Evolutionary conservation across 2,113 vertebrate species (phyloP).

Genomic region (Crotalus helleri): DNA sequence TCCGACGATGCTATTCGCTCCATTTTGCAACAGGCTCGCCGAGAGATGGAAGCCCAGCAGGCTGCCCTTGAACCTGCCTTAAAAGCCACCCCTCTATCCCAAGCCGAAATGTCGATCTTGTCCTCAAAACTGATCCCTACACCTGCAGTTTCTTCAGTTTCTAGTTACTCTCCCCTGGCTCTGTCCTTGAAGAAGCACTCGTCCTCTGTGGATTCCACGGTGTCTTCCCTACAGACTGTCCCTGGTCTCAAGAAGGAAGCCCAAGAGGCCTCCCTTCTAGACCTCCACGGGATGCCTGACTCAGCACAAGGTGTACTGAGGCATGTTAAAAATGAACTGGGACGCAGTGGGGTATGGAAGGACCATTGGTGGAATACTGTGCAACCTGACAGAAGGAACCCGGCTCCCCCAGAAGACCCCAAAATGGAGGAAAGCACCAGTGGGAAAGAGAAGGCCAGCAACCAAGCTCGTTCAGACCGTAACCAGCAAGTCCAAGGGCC

Average conservation of each 20-base stretch:
- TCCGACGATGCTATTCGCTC: conserved; percentile 94
- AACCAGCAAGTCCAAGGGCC: conserved; percentile 76
- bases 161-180: conserved; percentile 83
- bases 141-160: conserved; percentile 72
- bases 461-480: conserved; percentile 73
- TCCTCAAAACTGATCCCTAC: conserved; percentile 81
- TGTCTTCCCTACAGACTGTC: conserved; percentile 79
- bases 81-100: conserved; percentile 83
- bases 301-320: conserved; percentile 71
- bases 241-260: conserved; percentile 82
- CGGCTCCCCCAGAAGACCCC: conserved; percentile 70
- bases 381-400: conserved; percentile 78
- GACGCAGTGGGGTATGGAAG: conserved; percentile 83
- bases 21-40: conserved; percentile 92
- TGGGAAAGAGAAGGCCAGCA: conserved; percentile 72
- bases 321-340: conserved; percentile 77
- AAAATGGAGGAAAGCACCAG: conserved; percentile 80
- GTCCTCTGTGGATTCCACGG: conserved; percentile 69
- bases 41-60: conserved; percentile 95
- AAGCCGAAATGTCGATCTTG: conserved; percentile 80
- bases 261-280: conserved; percentile 70
- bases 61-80: conserved; percentile 87
- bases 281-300: conserved; percentile 73
- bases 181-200: conserved; percentile 87
- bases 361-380: conserved; percentile 93